These are phyloP conservation scores for Lerema accius DNA, from an alignment of 1,140 invertebrate species.

Conservation along the genomic window DNA sequence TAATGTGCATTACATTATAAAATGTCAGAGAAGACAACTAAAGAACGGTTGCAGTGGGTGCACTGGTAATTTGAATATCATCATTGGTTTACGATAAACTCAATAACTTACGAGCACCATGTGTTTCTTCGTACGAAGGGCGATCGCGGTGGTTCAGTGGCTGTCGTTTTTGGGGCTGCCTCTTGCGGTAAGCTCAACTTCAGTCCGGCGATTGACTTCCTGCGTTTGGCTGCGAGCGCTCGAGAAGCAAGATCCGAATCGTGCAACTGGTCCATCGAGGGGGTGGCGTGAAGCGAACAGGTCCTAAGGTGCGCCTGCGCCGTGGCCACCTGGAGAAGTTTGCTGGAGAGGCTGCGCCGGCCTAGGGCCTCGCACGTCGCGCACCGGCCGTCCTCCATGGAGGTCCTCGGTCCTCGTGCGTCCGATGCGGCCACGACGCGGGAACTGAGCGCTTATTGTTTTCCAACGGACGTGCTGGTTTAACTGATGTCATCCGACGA, in stretches of 20 bases:
- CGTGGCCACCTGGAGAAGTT: slow-evolving; percentile 74
- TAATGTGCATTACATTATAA: too few species aligned
- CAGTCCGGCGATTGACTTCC: slow-evolving; percentile 74
- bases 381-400: slow-evolving; percentile 76
- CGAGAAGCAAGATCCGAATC: slow-evolving; percentile 67
- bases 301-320: slow-evolving; percentile 76
- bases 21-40: too few species aligned
- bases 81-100: slow-evolving; percentile 2
- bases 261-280: slow-evolving; percentile 56
- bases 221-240: slow-evolving; percentile 72
- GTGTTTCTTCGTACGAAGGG: slow-evolving; percentile 75
- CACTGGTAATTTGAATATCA: too few species aligned
- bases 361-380: slow-evolving; percentile 75
- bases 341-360: slow-evolving; percentile 69
- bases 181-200: slow-evolving; percentile 67
- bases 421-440: slow-evolving; percentile 66
- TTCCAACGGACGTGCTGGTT: slow-evolving; percentile 70
- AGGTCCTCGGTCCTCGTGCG: slow-evolving; percentile 73
- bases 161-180: slow-evolving; percentile 47
- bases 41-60: too few species aligned
- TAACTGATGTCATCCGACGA: slow-evolving; percentile 79
- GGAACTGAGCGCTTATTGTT: slow-evolving; percentile 75
- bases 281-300: slow-evolving; percentile 55
- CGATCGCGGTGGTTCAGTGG: slow-evolving; percentile 53
- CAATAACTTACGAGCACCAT: slow-evolving; percentile 80